Conservation (phyloP, 2,797 vertebrate species). For the Syndactyla subalaris region DNA sequence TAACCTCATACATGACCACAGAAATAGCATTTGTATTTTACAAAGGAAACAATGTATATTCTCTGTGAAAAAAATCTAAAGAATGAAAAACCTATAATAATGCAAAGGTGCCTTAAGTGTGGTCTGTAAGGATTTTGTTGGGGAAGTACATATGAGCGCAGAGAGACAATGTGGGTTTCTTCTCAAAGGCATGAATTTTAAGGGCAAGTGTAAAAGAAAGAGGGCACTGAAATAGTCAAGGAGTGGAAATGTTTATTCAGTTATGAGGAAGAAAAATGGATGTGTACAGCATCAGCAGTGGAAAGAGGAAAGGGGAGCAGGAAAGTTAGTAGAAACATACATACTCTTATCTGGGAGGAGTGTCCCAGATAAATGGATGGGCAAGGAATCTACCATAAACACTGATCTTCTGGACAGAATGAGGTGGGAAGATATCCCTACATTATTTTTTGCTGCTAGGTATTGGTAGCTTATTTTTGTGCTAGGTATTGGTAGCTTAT, state of each 20-base stretch:
- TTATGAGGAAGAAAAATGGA: not conserved
- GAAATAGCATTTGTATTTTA: not conserved
- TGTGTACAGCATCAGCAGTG: not conserved
- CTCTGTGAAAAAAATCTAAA: not conserved
- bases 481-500: not conserved
- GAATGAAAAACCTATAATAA: not conserved
- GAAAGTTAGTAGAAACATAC: not conserved
- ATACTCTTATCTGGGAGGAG: not conserved
- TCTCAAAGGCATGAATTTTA: not conserved
- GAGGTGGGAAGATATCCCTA: not conserved
- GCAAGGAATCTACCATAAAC: not conserved
- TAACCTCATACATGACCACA: not conserved
- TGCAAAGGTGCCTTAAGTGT: not conserved
- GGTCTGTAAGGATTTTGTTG: not conserved
- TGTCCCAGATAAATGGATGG: not conserved
- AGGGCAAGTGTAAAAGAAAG: not conserved
- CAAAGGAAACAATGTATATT: not conserved
- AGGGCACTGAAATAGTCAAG: not conserved
- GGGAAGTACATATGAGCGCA: not conserved
- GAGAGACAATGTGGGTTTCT: not conserved
- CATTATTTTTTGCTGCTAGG: not conserved
- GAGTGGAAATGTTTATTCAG: not conserved
- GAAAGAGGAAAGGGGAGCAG: not conserved
- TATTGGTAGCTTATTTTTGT: not conserved
- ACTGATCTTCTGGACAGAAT: not conserved